Evolutionary conservation across 2,113 vertebrate species (phyloP).

Genomic region (Aix galericulata): DNA sequence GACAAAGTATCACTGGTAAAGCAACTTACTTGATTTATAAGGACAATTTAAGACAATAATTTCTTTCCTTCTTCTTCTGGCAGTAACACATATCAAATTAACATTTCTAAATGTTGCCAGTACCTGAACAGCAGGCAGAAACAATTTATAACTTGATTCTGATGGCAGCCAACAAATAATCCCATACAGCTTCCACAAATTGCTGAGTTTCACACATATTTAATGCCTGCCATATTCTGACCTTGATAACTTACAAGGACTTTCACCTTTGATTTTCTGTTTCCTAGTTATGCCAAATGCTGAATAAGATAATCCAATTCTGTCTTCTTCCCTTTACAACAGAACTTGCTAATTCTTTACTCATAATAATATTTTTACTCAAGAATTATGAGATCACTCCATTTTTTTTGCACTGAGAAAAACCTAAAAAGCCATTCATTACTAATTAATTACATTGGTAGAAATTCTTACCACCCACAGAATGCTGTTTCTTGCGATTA

Average conservation of each 20-base stretch:
- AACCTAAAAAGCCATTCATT: background rate
- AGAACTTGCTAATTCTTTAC: too few relatives aligned
- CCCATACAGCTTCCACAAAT: fast-evolving
- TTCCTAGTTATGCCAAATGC: background rate
- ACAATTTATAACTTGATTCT: background rate
- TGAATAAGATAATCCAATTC: background rate
- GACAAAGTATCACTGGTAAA: background rate
- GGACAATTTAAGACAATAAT: background rate
- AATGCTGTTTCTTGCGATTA: too few relatives aligned
- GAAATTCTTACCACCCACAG: background rate
- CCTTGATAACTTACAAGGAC: background rate
- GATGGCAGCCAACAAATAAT: background rate
- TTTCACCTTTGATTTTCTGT: background rate
- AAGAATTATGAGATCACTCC: background rate
- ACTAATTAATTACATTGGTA: fast-evolving
- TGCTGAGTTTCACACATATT: fast-evolving
- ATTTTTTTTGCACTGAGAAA: background rate
- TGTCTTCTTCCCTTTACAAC: too few relatives aligned
- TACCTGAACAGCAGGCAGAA: background rate
- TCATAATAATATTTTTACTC: too few relatives aligned
- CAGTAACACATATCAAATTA: fast-evolving
- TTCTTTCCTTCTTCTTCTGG: background rate
- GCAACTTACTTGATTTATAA: background rate
- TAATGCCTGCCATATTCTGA: background rate
- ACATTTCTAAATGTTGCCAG: background rate